Evolutionary conservation across 2,797 vertebrate genomes (phyloP).

Genomic region (Eulemur coronatus): DNA sequence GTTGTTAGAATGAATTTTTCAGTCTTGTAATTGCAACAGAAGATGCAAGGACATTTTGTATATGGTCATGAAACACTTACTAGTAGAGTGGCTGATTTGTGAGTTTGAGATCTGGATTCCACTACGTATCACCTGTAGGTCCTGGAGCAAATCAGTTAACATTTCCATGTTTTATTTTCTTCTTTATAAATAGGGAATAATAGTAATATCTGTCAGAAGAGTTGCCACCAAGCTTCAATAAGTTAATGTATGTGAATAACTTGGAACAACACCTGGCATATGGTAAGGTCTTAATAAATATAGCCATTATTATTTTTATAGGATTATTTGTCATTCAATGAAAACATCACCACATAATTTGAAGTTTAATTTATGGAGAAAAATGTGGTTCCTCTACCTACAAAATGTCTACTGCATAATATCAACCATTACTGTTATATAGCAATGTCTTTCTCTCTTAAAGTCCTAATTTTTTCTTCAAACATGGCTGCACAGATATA

Average conservation of each 20-base stretch:
- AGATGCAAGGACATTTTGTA: neutral
- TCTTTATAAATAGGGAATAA: neutral
- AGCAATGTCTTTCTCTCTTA: neutral
- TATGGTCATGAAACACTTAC: neutral
- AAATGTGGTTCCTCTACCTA: neutral
- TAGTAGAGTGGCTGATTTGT: neutral
- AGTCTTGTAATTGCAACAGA: neutral
- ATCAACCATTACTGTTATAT: neutral
- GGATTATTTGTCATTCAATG: neutral
- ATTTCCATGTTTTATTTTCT: neutral
- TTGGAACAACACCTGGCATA: neutral
- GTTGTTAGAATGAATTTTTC: neutral
- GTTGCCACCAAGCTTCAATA: neutral
- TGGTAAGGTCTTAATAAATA: neutral
- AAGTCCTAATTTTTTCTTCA: neutral
- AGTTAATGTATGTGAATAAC: neutral
- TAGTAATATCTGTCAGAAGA: neutral
- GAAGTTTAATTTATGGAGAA: neutral
- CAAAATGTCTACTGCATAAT: neutral
- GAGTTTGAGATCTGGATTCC: neutral
- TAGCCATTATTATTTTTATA: constrained; percentile 14
- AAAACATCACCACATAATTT: neutral
- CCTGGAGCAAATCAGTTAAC: neutral
- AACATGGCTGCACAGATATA: neutral
- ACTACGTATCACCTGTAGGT: neutral